Conservation (phyloP, 2,113 vertebrate species). For the Puntigrus tetrazona region DNA sequence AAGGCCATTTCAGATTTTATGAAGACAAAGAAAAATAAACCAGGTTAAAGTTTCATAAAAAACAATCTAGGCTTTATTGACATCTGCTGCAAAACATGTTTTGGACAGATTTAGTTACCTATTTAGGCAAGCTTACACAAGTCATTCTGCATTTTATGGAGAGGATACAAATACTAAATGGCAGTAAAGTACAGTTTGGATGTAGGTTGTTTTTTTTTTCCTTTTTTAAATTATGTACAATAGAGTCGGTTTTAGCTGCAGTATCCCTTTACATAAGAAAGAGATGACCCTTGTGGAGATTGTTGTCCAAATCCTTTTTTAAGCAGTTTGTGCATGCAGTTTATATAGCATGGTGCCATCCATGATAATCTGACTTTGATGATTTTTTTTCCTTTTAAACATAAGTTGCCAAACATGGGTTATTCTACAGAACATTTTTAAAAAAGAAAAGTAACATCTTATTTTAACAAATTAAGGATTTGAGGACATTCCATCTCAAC, state of each 20-base stretch:
- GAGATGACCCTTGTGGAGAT: slow-evolving; percentile 84
- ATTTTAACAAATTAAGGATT: slow-evolving; percentile 77
- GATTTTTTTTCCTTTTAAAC: slow-evolving; percentile 53
- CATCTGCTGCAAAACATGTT: slow-evolving; percentile 94
- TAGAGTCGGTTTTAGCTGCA: slow-evolving; percentile 88
- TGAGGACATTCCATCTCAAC: slow-evolving; percentile 90
- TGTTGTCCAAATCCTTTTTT: slow-evolving; percentile 82
- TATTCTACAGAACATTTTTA: slow-evolving; percentile 68
- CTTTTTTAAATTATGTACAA: slow-evolving; percentile 89
- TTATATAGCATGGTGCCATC: slow-evolving; percentile 73
- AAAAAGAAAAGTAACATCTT: slow-evolving; percentile 64
- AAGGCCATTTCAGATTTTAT: slow-evolving; percentile 81
- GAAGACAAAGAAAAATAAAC: slow-evolving; percentile 93
- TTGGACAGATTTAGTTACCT: slow-evolving; percentile 98
- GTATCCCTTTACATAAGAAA: slow-evolving; percentile 87
- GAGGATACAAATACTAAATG: slow-evolving; percentile 90
- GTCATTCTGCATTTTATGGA: slow-evolving; percentile 95
- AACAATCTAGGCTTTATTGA: slow-evolving; percentile 99
- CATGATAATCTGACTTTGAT: slow-evolving; percentile 67
- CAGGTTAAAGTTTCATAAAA: slow-evolving; percentile 96
- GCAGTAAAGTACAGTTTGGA: slow-evolving; percentile 81
- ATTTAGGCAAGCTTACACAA: slow-evolving; percentile 99
- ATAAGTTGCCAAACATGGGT: slow-evolving; percentile 63
- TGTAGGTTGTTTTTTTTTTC: slow-evolving; percentile 47
- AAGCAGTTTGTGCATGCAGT: slow-evolving; percentile 75